Base-by-base conservation (phyloP, 64 coral and sea anemone species). In the Montipora foliosa region DNA sequence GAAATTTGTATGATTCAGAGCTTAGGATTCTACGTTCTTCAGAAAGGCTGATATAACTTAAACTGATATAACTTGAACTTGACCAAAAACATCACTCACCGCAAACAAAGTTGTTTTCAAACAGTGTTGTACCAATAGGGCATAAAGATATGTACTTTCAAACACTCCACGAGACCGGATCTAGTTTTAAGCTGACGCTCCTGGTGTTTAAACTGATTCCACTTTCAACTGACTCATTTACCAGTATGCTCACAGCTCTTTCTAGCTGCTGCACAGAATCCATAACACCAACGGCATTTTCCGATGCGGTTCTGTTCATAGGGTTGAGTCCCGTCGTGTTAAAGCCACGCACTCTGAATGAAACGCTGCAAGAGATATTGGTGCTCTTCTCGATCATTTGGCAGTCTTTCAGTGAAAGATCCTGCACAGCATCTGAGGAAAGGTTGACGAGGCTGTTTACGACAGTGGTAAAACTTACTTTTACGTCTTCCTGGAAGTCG, bases 371-470 rank as follows among this genome's bases (percentile, higher is more conserved):
- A 3, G 71, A 20, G 9, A 81, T 76, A 11, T 79, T 57, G 67
- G 58, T 72, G 19, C 2, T 14, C 16, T 19, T n/a, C 21, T n/a
- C 49, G 10, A 20, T 81, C 49, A 21, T 62, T 62, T 92, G 24
- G 68, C 78, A 79, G 24, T 92, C 79, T 13, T 20, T 14, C 73
- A 74, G 44, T 21, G n/a, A 6, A 16, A 72, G 44, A 59, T 67
- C 79, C 9, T 67, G 53, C 47, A 92, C 79, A 49, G 78, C 79
- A 77, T 94, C 75, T 10, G 92, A 94, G 47, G 92, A 72, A 73
- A 94, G 84, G 66, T 71, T 77, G 0, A 49, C 76, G 16, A 81
- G 25, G 11, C 76, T 78, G 49, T 61, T 70, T 45, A 94, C 71
- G 47, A 48, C 47, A 12, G 44, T 88, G 2, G 19, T 22, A 20